Evolutionary conservation across 2,797 vertebrate genomes (phyloP), one percentile per base, ranked within the genome.

Genomic region (Sus cebifrons): DNA sequence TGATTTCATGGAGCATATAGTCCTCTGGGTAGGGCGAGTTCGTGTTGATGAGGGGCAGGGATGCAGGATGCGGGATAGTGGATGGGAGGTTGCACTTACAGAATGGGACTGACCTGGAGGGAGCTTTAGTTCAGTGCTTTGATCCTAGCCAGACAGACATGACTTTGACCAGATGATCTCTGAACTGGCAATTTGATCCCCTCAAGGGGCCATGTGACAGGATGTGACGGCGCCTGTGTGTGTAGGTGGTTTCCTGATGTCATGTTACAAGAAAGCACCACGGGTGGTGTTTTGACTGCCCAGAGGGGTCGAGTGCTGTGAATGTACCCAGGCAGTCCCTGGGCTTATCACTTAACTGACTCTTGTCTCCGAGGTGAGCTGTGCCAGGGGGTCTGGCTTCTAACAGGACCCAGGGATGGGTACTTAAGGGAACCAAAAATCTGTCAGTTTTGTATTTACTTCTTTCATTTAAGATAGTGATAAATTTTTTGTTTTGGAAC

Each of bases 301-400:
- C 2, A 0, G 14, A 75, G 0, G 5, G 16, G 27, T 2, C 8
- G n/a, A 52, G 68, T 23, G 20, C 40, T 68, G 44, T 52, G 44
- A 40, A 32, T 15, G 32, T 62, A 17, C 44, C 44, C 44, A 49
- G 44, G 44, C 44, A 49, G 44, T 10, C 44, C 44, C 44, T 49
- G 44, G 44, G 44, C 44, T 10, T 10, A 49, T 49, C 44, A 49
- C 44, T 49, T 49, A 10, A 49, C 36, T 36, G 36, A 36, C 36
- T 36, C 36, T 98, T 52, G 14, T 98, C n/a, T 95, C 49, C 27
- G 92, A 97, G 98, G 98, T 98, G 97, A 90, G 83, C 17, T 16
- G 2, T 1, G 21, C 20, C n/a, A 4, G 3, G 14, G n/a, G 29
- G 36, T 15, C 16, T n/a, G 54, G 32, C 36, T 56, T 90, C 36